Conservation (phyloP, 2,113 vertebrate genomes). For the Colius striatus region DNA sequence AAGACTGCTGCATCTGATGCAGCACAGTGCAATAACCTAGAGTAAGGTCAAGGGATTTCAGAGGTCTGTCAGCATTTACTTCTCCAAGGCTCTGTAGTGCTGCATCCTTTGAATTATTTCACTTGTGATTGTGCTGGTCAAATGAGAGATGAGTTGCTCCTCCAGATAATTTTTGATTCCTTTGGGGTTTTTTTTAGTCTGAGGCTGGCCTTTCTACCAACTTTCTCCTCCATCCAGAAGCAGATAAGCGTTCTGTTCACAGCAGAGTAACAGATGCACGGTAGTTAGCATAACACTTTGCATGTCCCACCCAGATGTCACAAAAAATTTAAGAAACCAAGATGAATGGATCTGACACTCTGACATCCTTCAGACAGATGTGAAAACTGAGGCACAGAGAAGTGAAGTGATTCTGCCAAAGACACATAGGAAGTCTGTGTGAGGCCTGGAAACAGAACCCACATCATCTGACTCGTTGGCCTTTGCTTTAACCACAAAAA, state of each 20-base stretch:
- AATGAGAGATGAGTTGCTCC: neutral
- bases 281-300: conserved; percentile 49
- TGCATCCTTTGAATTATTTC: conserved; percentile 43
- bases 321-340: conserved; percentile 42
- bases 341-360: conserved; percentile 57
- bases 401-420: conserved; percentile 10
- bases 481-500: conserved; percentile 70
- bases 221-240: conserved; percentile 10
- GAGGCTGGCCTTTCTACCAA: neutral
- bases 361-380: conserved; percentile 63
- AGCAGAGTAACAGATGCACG: conserved; percentile 57
- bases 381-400: conserved; percentile 43
- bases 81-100: conserved; percentile 15
- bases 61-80: conserved; percentile 35
- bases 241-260: conserved; percentile 51
- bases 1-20: neutral
- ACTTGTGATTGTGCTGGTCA: neutral
- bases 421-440: conserved; percentile 40
- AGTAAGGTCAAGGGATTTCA: conserved; percentile 59
- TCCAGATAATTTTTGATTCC: neutral
- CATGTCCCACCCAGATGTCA: conserved; percentile 68
- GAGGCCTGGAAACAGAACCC: conserved; percentile 65
- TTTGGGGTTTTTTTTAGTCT: neutral
- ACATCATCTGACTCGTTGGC: conserved; percentile 66
- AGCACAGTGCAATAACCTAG: conserved; percentile 48